Evolutionary conservation across 2,113 vertebrate species (phyloP).

Genomic region (Prochilodus magdalenae): DNA sequence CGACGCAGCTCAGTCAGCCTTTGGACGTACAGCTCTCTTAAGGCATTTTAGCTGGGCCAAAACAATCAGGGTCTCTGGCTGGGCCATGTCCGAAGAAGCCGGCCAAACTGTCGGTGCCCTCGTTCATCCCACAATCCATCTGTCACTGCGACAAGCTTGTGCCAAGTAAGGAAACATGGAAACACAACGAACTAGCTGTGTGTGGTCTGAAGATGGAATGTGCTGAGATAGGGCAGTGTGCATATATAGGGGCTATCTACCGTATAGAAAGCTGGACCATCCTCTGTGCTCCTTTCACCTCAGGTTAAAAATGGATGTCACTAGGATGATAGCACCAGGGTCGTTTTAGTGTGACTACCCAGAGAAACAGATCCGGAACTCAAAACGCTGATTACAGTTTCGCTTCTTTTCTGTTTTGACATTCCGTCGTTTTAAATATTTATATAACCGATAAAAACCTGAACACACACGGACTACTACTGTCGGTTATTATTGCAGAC

Average conservation of each 20-base stretch:
- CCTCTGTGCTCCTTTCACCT: neutral
- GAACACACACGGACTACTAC: constrained; percentile 67
- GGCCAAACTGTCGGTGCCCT: neutral
- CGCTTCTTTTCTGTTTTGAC: constrained; percentile 49
- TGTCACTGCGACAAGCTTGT: constrained; percentile 38
- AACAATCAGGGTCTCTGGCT: neutral
- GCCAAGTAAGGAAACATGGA: constrained; percentile 22
- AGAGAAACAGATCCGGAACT: constrained; percentile 49
- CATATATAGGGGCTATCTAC: constrained; percentile 35
- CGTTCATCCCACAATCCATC: constrained; percentile 18
- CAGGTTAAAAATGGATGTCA: neutral
- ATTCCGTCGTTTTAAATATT: constrained; percentile 56
- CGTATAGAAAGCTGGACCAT: neutral
- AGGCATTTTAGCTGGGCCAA: neutral
- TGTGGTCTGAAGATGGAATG: constrained; percentile 16
- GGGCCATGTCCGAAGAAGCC: neutral
- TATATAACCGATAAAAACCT: constrained; percentile 57
- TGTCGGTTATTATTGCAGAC: constrained; percentile 70
- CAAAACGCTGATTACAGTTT: constrained; percentile 55
- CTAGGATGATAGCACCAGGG: constrained; percentile 72
- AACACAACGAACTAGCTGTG: constrained; percentile 17
- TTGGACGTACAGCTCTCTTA: neutral
- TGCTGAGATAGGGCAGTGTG: constrained; percentile 24
- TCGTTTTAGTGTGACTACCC: constrained; percentile 17
- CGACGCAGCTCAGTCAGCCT: neutral